Evolutionary conservation across 2,888 invertebrate genomes (phyloP).

Genomic region (Spicauda simplicius): DNA sequence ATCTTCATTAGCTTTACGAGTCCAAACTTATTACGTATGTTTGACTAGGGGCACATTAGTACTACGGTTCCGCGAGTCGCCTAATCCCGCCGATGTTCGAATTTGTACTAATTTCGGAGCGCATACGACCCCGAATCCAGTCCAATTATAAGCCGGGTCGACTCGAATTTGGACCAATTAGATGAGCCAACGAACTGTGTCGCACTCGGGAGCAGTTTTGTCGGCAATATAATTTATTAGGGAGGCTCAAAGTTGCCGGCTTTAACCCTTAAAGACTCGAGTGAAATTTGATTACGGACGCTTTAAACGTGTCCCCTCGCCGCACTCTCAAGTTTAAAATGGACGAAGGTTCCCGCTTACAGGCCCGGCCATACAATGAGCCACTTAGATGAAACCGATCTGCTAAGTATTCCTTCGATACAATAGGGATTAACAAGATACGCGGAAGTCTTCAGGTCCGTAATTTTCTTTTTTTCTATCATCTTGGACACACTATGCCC

Average conservation of each 20-base stretch:
- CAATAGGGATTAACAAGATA: conserved; percentile 27
- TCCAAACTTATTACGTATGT: conserved; percentile 74
- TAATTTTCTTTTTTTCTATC: conserved; percentile 11
- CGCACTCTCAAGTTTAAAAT: conserved; percentile 71
- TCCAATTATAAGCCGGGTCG: conserved; percentile 80
- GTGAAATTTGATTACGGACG: conserved; percentile 82
- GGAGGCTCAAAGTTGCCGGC: conserved; percentile 80
- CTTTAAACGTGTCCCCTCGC: conserved; percentile 76
- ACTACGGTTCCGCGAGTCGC: conserved; percentile 62
- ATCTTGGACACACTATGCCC: conserved; percentile 9
- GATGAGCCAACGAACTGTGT: conserved; percentile 83
- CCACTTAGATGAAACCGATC: conserved; percentile 30
- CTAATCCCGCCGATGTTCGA: conserved; percentile 72
- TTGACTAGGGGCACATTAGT: conserved; percentile 71
- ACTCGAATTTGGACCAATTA: conserved; percentile 83
- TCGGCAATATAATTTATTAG: conserved; percentile 84
- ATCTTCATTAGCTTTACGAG: conserved; percentile 75
- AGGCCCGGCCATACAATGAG: conserved; percentile 22
- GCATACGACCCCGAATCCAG: conserved; percentile 70
- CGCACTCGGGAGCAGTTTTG: conserved; percentile 83
- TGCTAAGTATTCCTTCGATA: conserved; percentile 24
- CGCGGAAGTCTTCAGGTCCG: conserved; percentile 5
- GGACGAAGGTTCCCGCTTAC: conserved; percentile 60
- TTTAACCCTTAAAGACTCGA: conserved; percentile 83
- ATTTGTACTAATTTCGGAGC: conserved; percentile 75